Evolutionary conservation across 1,140 invertebrate genomes (phyloP), one percentile per base, ranked within the genome.

Genomic region (Tachypleus tridentatus): DNA sequence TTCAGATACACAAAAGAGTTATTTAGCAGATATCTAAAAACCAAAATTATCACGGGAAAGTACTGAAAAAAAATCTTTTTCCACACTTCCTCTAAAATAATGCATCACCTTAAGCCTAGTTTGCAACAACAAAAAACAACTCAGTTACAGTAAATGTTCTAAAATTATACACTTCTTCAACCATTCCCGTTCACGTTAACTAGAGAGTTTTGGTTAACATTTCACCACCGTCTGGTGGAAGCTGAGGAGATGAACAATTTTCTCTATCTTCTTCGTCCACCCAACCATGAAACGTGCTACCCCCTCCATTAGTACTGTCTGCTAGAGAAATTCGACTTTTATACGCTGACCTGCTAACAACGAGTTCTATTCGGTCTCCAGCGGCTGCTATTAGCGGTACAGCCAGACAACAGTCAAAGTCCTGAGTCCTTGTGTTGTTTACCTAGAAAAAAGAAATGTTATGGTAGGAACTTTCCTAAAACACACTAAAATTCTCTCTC

Each of bases 321-420:
- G 29, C 60, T 9, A 63, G 63, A 49, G 60, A 64, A 9, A 57
- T 59, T 57, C 59, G 60, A 61, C 50, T 53, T 53, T n/a, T 54
- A 61, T 66, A 69, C 3, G 62, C 62, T 49, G 68, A 68, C 54
- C 77, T 71, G 67, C 77, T 78, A 49, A 97, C 82, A 1, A 93
- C 86, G 60, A 97, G 80, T 70, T 92, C 87, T 50, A 97, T 84
- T 68, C 86, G 83, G 68, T 93, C 88, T 2, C 91, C 91, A 49
- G 92, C 88, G 4, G 90, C 85, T 0, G 91, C 89, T 56, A 97
- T 94, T 7, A 97, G 77, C 3, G 94, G 94, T 9, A 97, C 91
- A 0, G 92, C 93, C 11, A 95, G 77, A 73, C 91, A 91, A 75
- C 93, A 97, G 76, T 96, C 93, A 73, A 93, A 92, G 73, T 96